Base-by-base conservation (phyloP, 2,797 vertebrate species). In the Rhinophrynus dorsalis region DNA sequence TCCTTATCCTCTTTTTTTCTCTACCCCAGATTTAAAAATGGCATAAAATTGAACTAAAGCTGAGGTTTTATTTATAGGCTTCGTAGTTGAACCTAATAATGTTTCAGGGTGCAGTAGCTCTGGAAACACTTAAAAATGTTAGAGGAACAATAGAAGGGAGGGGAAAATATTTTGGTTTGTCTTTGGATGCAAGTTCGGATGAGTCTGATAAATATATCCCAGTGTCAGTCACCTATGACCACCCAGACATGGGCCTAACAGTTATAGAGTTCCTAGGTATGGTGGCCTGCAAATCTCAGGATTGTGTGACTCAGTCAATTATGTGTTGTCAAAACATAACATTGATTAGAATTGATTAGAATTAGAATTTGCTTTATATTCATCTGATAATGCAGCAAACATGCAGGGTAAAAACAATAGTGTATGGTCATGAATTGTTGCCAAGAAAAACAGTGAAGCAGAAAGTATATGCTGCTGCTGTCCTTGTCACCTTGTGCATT, bases 371-470 rank as follows among this genome's bases (percentile, higher is more conserved):
- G 38, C 38, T 15, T 24, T 27, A 44, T 32, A 45, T 7, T 32
- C 51, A n/a, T 18, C 15, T 9, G 63, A 55, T 8, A 57, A 48
- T 67, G 29, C 54, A 6, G 60, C 20, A 7, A 62, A 62, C 9
- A 61, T 48, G 17, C 17, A 48, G 29, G 40, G 27, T 10, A 48
- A 29, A 9, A 13, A 35, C 2, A 35, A 18, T 6, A 38, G 11
- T 40, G 33, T 37, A 1, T 2, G 18, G 23, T 30, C 56, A 1
- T 26, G 21, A 11, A 64, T 38, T 6, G 17, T 1, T 10, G 2
- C 35, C 12, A 38, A 1, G 8, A 10, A 38, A 38, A 38, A 10
- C 1, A 3, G 10, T 5, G 1, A n/a, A 4, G n/a, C 33, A 37
- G 13, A 6, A 37, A 12, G 33, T 37, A 6, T 12, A 37, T 37